These are phyloP conservation scores for Gallirallus australis DNA, from an alignment of 2,797 vertebrate genomes.

Conservation along the genomic window DNA sequence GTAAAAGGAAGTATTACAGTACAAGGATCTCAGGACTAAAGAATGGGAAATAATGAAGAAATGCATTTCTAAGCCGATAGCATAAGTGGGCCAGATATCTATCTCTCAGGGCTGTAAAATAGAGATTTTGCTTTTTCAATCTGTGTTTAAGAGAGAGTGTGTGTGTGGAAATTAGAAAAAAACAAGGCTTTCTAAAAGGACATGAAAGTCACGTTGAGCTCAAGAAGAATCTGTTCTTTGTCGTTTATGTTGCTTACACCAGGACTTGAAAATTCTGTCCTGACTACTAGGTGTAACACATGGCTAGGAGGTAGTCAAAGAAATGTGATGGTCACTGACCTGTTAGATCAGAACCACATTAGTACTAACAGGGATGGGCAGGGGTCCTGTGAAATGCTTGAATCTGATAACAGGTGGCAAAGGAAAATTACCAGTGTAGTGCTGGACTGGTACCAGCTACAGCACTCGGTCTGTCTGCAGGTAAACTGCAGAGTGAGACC, in stretches of 20 bases:
- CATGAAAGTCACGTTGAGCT: not conserved
- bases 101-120: not conserved
- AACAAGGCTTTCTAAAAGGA: not conserved
- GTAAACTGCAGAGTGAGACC: not conserved
- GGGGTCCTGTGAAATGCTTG: not conserved
- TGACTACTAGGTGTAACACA: not conserved
- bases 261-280: not conserved
- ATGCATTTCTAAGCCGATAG: not conserved
- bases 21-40: not conserved
- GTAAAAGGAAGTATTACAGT: not conserved
- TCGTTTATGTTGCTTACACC: not conserved
- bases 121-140: not conserved
- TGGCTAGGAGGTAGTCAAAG: not conserved
- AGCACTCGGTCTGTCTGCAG: not conserved
- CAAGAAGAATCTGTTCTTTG: not conserved
- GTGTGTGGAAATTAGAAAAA: rapidly evolving
- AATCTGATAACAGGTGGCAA: not conserved
- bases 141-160: not conserved
- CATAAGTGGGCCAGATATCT: not conserved
- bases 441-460: rapidly evolving
- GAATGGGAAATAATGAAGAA: not conserved
- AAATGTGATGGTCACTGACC: not conserved
- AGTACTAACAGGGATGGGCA: not conserved
- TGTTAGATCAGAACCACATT: not conserved
- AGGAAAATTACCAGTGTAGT: not conserved